Conservation (phyloP, 2,113 vertebrate species). For the Crotalus viridis region DNA sequence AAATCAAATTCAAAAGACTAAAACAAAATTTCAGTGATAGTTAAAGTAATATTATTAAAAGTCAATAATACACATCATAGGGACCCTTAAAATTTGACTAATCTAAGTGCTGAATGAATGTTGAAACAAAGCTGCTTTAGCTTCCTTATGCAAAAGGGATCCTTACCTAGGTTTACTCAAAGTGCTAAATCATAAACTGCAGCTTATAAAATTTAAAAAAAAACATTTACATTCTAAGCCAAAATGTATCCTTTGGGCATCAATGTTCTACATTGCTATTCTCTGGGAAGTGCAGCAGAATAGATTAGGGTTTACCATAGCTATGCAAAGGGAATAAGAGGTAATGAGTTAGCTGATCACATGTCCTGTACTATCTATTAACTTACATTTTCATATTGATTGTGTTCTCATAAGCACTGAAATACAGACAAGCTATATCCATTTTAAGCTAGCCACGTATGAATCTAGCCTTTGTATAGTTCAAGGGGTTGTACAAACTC, state of each 20-base stretch:
- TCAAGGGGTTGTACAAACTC: background rate
- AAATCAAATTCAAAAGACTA: background rate
- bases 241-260: background rate
- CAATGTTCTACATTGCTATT: background rate
- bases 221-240: background rate
- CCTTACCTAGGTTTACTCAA: background rate
- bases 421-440: background rate
- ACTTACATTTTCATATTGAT: background rate
- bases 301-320: background rate
- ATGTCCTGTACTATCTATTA: background rate
- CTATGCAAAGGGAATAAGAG: background rate
- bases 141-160: background rate
- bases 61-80: background rate
- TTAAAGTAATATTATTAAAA: background rate
- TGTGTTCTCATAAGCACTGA: background rate
- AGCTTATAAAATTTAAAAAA: background rate
- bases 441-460: background rate
- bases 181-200: background rate
- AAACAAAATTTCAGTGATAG: background rate
- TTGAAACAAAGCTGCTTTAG: too few relatives aligned
- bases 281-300: background rate
- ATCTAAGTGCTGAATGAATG: background rate
- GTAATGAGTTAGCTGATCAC: background rate
- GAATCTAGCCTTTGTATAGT: background rate
- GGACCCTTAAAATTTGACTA: background rate